Base-by-base conservation (phyloP, 2,888 invertebrate species). In the Drosophila subsilvestris region DNA sequence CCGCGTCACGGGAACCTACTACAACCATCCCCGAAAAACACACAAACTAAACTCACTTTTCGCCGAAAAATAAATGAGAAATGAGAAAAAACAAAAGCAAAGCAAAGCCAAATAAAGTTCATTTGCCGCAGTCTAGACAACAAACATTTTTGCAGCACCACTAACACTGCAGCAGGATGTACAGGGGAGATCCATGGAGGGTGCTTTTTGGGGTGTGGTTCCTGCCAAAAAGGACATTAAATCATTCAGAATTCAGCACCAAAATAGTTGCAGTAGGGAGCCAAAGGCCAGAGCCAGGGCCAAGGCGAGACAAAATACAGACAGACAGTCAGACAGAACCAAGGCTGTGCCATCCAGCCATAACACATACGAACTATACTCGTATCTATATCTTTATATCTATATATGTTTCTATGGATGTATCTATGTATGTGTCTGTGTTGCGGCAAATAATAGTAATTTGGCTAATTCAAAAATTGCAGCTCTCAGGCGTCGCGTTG, bases 381-480 rank as follows among this genome's bases (percentile, higher is more conserved):
- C 61, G 51, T 75, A 58, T 69, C 53, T 32, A 56, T 37, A 22
- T 58, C 43, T 56, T 12, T 65, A 17, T 29, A 49, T 44, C 17
- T 59, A n/a, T n/a, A n/a, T n/a, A 63, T 58, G 47, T 68, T 37
- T 68, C 54, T 54, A 27, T 49, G 45, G 57, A 29, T 43, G 57
- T 58, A 48, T 43, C 61, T 62, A 29, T 50, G 49, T n/a, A 17
- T 62, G 20, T 74, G 5, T 65, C 20, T 32, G 54, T 67, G 73
- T 70, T 84, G 88, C 86, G 83, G 88, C 86, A 86, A 88, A 88
- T 88, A 84, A 78, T 86, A 86, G 88, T 85, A 84, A 85, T 88
- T 85, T 85, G 75, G 87, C 87, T 88, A 88, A 85, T 86, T 80
- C 85, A 76, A 76, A 88, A 84, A 85, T 88, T 88, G 85, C 78